phyloP scores from a whole-genome alignment of 2,888 invertebrate species.

The Cataglyphis altisquamis region DNA sequence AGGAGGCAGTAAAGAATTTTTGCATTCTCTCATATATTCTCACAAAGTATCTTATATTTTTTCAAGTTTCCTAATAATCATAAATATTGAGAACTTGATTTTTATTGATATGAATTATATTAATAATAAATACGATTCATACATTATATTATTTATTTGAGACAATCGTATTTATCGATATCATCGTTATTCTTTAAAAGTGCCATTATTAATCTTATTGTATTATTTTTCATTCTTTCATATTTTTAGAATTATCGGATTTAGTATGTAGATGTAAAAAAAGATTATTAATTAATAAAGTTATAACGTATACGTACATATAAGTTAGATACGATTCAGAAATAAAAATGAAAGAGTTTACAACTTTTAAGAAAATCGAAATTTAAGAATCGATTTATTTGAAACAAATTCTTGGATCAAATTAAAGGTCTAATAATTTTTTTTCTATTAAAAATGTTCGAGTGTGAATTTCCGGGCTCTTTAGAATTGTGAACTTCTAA shows the following conservation, averaged over 20 bases:
- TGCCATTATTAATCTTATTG: not conserved
- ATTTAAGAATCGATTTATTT: not conserved
- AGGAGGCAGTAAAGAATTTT: conserved; percentile 53
- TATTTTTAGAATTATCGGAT: not conserved
- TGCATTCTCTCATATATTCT: not conserved
- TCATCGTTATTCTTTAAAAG: not conserved
- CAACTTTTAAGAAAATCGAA: not conserved
- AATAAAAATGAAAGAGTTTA: not conserved
- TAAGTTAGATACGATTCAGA: not conserved
- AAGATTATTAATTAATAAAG: not conserved
- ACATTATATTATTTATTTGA: too few relatives aligned
- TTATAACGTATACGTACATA: not conserved
- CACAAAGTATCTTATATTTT: not conserved
- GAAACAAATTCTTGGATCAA: not conserved
- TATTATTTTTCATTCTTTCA: too few relatives aligned
- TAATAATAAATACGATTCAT: too few relatives aligned
- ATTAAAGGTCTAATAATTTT: not conserved
- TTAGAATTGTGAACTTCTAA: not conserved
- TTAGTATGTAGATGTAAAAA: not conserved
- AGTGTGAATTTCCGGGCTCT: not conserved
- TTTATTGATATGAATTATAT: not conserved
- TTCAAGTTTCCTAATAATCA: not conserved
- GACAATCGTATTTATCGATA: not conserved
- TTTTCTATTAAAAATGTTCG: not conserved
- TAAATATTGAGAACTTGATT: not conserved